phyloP scores from a whole-genome alignment of 2,888 invertebrate genomes.

The Ptilodon capucinus region DNA sequence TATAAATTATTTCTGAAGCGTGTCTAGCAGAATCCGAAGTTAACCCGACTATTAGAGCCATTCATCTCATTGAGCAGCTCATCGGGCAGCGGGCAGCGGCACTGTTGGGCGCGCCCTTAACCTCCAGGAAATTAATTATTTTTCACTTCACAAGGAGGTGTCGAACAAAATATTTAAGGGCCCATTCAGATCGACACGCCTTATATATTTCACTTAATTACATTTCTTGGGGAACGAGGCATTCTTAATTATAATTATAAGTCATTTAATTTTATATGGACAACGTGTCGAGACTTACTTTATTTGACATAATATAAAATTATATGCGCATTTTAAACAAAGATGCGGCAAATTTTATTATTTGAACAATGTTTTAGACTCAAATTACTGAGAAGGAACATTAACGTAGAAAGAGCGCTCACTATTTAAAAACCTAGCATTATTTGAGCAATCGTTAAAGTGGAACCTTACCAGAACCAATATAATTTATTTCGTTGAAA shows the following conservation, averaged over 20 bases:
- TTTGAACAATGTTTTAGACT: no score
- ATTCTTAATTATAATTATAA: no score
- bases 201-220: neutral
- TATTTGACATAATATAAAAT: no score
- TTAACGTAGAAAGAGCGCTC: no score
- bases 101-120: neutral
- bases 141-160: neutral
- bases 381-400: no score
- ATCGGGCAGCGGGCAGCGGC: no score
- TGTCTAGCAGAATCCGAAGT: neutral
- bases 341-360: no score
- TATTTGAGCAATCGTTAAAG: no score
- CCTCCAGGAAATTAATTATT: neutral
- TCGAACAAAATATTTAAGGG: neutral
- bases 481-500: neutral
- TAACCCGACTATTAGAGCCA: neutral
- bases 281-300: no score
- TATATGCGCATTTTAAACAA: no score
- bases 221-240: neutral
- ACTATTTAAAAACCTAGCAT: no score
- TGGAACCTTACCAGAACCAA: neutral
- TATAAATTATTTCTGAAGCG: neutral
- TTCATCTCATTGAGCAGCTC: neutral
- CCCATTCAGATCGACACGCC: neutral
- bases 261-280: no score